Evolutionary conservation across 2,797 vertebrate species (phyloP), one percentile per base, ranked within the genome.

Genomic region (Pipistrellus pygmaeus): DNA sequence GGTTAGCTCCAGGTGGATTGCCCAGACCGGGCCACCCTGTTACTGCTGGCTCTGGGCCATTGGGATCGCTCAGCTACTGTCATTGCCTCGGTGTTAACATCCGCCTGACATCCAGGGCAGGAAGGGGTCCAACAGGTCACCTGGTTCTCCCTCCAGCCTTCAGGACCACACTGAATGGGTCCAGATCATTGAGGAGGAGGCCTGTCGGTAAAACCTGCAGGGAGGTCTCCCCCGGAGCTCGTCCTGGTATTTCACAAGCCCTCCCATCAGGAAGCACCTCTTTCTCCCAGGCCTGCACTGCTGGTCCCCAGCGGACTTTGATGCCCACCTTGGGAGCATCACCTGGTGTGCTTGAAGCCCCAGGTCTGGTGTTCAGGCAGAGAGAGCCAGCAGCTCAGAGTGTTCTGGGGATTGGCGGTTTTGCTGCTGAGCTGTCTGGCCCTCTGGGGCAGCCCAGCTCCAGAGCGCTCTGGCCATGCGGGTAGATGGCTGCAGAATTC

Each of bases 31-130:
- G 86, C 95, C 64, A 90, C 89, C 86, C 91, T 95, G 93, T 86
- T 90, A 53, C 76, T 88, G 77, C 88, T 97, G 97, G 96, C 95
- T 88, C 55, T 0, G 0, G 91, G 89, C 95, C 96, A 93, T 6
- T 5, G 17, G 91, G 77, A 85, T 89, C 18, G 35, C 76, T 95
- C 57, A 88, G 84, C 75, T 83, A 21, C 57, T 81, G 85, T 93
- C 78, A 81, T 62, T 95, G 72, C 53, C 38, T 85, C 75, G 68
- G 76, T 73, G 69, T 81, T 69, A 41, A 51, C 25, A 21, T 80
- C 66, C 80, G 69, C 77, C 91, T 81, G 66, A 83, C 72, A 89
- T 57, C 89, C 80, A n/a, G 35, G 20, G 32, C 75, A 94, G 46
- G 51, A 93, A 87, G 86, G 76, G 64, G 38, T 53, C 21, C 62